Base-by-base conservation (phyloP, 2,888 invertebrate genomes). In the Drosophila vallismaia region DNA sequence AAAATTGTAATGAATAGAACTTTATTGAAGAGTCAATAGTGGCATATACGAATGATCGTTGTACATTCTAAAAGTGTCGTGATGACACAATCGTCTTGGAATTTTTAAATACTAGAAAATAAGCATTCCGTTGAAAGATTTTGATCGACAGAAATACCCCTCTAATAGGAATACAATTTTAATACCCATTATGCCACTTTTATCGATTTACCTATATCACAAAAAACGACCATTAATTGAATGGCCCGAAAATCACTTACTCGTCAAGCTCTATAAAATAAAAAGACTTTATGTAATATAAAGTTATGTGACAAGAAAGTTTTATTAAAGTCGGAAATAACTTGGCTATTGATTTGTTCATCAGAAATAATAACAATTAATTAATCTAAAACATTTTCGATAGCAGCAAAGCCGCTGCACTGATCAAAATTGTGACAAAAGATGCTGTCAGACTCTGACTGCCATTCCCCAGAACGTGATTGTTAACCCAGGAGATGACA, bases 401-500 rank as follows among this genome's bases (percentile, higher is more conserved):
- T 4, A 80, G 24, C 0, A 83, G 54, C 36, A 63, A 48, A 3
- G 52, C 19, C 7, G 76, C 4, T 0, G 76, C 33, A 4, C 68
- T 55, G 14, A 69, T 50, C 28, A 77, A 28, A 0, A 79, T 49
- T 3, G 76, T 75, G 6, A 71, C 9, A 0, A 74, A 10, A 2
- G 88, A 76, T 1, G 69, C 64, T 1, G 75, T 66, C 1, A 77
- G 38, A 0, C 72, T 26, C 7, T 71, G 55, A 53, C 77, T 76
- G 28, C 79, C 75, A 19, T 40, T 64, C 9, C 45, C 67, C 8
- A 1, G 3, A 1, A 44, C 40, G 4, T 57, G 66, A 33, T 79
- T 77, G 6, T 8, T 31, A 10, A 90, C 49, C 91, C 90, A 91
- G 4, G 71, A 66, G 33, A 90, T 78, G 3, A 90, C 38, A 0